Conservation (phyloP, 2,797 vertebrate genomes). For the Urophycis tenuis region DNA sequence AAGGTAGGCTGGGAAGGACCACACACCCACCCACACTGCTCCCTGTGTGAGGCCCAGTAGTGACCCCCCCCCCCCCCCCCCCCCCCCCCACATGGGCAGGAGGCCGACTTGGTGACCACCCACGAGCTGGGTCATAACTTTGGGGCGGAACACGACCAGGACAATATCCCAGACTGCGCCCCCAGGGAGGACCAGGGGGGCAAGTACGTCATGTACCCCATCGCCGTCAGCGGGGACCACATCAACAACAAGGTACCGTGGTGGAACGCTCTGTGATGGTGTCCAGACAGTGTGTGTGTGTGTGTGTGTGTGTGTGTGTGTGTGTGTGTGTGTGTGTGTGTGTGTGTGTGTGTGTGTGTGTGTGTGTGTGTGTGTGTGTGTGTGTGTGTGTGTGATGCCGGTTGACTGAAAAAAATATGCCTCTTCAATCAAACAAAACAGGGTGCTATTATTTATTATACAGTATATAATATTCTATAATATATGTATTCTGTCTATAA, state of each 20-base stretch:
- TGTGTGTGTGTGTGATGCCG: background rate
- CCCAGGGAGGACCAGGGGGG: slow-evolving; percentile 90
- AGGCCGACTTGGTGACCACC: slow-evolving; percentile 92
- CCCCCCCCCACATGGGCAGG: slow-evolving; percentile 68
- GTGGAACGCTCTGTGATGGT: too few species aligned
- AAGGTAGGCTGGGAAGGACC: slow-evolving; percentile 70
- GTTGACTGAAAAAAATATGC: background rate
- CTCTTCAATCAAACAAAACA: background rate
- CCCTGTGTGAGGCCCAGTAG: background rate
- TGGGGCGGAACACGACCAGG: slow-evolving; percentile 91
- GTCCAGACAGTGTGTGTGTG: too few species aligned
- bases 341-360: too few species aligned
- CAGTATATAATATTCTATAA: too few species aligned
- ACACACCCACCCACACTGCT: background rate
- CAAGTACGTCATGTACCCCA: slow-evolving; percentile 96
- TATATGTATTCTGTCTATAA: background rate
- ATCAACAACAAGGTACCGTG: slow-evolving; percentile 87
- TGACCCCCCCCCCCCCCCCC: background rate
- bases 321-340: too few species aligned
- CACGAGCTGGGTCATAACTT: slow-evolving; percentile 97
- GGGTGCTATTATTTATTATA: too few species aligned
- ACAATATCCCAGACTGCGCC: slow-evolving; percentile 80
- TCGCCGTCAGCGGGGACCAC: slow-evolving; percentile 96
- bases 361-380: background rate
- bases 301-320: too few species aligned